Conservation (phyloP, 1,140 invertebrate genomes). For the Drosophila punjabiensis region DNA sequence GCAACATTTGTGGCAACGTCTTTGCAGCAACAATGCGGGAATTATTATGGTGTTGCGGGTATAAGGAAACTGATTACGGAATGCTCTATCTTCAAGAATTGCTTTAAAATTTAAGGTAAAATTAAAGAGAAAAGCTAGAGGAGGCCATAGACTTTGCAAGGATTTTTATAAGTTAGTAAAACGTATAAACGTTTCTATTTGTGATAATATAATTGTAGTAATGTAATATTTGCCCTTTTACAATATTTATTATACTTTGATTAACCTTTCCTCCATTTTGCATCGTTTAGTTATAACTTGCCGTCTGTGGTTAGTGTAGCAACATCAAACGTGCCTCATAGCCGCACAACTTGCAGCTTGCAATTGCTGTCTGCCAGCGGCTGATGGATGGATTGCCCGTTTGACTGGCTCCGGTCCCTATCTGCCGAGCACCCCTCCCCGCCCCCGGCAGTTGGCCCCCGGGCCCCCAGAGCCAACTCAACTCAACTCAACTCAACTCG, state of each 20-base stretch:
- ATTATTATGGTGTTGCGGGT: slow-evolving; percentile 21
- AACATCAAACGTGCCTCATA: slow-evolving; percentile 56
- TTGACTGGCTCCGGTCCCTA: slow-evolving; percentile 64
- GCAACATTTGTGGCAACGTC: slow-evolving; percentile 72
- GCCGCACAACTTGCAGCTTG: slow-evolving; percentile 71
- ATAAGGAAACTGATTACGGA: not conserved
- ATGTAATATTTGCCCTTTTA: not conserved
- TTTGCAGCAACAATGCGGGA: slow-evolving; percentile 56
- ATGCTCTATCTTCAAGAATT: slow-evolving; percentile 18
- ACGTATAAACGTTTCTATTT: no score
- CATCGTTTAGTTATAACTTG: slow-evolving; percentile 17
- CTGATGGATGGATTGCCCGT: slow-evolving; percentile 82
- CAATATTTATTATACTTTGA: no score
- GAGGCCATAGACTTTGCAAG: not conserved
- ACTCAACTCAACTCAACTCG: slow-evolving; percentile 28
- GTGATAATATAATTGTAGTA: not conserved
- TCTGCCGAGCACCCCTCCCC: slow-evolving; percentile 6
- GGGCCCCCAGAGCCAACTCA: slow-evolving; percentile 13
- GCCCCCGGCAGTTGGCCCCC: slow-evolving; percentile 11
- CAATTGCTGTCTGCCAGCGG: slow-evolving; percentile 77
- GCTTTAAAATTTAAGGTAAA: not conserved
- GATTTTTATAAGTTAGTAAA: not conserved
- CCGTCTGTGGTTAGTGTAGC: slow-evolving; percentile 42
- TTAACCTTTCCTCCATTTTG: not conserved
- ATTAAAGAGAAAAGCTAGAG: not conserved